Conservation (phyloP, 2,888 invertebrate genomes). For the Chymomyza caudatula region DNA sequence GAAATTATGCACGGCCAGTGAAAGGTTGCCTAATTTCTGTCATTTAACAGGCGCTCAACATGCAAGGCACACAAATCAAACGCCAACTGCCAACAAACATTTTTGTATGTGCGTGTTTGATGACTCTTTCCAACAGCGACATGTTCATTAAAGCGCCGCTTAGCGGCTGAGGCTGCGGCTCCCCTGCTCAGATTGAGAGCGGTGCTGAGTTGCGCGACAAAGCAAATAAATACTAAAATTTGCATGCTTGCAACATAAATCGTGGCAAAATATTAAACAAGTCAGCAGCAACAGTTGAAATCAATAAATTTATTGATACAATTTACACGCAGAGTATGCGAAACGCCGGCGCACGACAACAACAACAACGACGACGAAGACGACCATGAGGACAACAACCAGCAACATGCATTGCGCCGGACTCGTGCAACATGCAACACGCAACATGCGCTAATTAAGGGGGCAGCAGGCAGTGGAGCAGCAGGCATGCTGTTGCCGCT, state of each 20-base stretch:
- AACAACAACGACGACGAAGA: constrained; percentile 15
- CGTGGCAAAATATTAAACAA: constrained; percentile 70
- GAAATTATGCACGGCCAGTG: constrained; percentile 53
- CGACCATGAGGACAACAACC: constrained; percentile 22
- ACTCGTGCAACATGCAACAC: constrained; percentile 36
- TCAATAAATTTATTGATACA: constrained; percentile 73
- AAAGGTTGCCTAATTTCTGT: constrained; percentile 57
- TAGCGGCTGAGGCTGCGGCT: too few relatives aligned
- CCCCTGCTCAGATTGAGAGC: not conserved
- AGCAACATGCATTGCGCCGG: not conserved
- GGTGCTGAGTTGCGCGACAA: constrained; percentile 25
- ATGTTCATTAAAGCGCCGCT: constrained; percentile 59
- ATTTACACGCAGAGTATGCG: constrained; percentile 47
- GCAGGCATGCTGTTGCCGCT: not conserved
- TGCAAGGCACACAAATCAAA: constrained; percentile 7
- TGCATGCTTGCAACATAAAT: constrained; percentile 68
- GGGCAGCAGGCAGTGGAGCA: constrained; percentile 10
- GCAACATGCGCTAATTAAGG: constrained; percentile 57
- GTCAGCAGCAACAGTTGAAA: constrained; percentile 72
- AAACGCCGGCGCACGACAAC: constrained; percentile 15
- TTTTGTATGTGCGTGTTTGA: constrained; percentile 40
- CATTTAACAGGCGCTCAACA: constrained; percentile 32
- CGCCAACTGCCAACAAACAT: constrained; percentile 36
- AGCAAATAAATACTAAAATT: constrained; percentile 56
- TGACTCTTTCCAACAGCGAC: constrained; percentile 55